Evolutionary conservation across 1,140 invertebrate genomes (phyloP).

Genomic region (Brachionus calyciflorus): DNA sequence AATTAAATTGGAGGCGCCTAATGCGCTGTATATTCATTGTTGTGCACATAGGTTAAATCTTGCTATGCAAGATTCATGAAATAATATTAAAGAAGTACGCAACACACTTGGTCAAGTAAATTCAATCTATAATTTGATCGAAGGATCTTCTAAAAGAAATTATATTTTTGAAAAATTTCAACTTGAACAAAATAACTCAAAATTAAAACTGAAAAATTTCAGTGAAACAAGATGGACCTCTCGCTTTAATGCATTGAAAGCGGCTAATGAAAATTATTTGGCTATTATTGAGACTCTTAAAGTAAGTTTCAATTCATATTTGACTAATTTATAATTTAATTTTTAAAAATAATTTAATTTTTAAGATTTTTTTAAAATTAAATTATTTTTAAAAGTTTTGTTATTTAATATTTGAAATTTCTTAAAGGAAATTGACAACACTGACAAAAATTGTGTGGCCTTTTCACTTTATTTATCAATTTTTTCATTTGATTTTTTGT

Average conservation of each 20-base stretch:
- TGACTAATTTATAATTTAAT: neutral
- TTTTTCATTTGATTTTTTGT: constrained; percentile 8
- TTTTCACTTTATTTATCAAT: neutral
- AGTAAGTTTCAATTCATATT: neutral
- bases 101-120: constrained; percentile 13
- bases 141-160: constrained; percentile 24
- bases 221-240: constrained; percentile 17
- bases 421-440: constrained; percentile 13
- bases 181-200: neutral
- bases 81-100: neutral
- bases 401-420: no score
- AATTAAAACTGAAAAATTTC: constrained; percentile 34
- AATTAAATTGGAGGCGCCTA: neutral
- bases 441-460: neutral
- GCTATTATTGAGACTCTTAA: constrained; percentile 1
- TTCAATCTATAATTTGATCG: constrained; percentile 38
- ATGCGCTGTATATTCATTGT: constrained; percentile 20
- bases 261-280: neutral
- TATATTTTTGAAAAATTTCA: constrained; percentile 30
- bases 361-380: no score
- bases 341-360: neutral
- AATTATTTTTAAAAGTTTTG: no score
- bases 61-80: neutral
- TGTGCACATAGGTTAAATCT: constrained; percentile 29
- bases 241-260: constrained; percentile 19